phyloP scores from a whole-genome alignment of 2,797 vertebrate genomes.

The Tangara arthus region DNA sequence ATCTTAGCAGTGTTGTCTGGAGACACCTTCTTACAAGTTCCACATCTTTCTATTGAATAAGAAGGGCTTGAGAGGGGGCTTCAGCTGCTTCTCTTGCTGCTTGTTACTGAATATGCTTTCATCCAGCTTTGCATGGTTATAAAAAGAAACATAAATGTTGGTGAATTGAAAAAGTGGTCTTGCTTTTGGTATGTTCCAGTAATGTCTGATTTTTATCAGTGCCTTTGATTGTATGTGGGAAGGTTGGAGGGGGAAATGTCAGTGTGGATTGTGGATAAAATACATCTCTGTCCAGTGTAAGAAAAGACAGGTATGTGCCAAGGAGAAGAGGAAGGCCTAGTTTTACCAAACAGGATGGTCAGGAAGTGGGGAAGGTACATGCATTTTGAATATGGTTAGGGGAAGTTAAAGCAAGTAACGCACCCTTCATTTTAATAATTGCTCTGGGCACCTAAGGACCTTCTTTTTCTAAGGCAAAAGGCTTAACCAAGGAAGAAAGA shows the following conservation, averaged over 20 bases:
- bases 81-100: conserved; percentile 52
- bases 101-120: conserved; percentile 40
- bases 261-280: neutral
- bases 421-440: neutral
- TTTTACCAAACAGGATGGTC: neutral
- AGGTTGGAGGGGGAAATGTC: neutral
- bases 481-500: neutral
- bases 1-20: neutral
- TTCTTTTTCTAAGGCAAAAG: neutral
- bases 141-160: conserved; percentile 53
- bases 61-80: conserved; percentile 73
- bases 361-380: neutral
- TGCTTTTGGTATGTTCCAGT: conserved; percentile 57
- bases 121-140: conserved; percentile 75
- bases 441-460: neutral
- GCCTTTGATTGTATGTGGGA: neutral
- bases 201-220: conserved; percentile 25
- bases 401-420: neutral
- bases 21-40: neutral
- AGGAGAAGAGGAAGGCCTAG: neutral
- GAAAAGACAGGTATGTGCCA: conserved; percentile 1
- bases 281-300: neutral
- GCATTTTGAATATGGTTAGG: neutral
- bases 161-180: conserved; percentile 62
- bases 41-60: neutral